These are phyloP conservation scores for Aphis gossypii DNA, from an alignment of 1,140 invertebrate genomes.

Conservation along the genomic window DNA sequence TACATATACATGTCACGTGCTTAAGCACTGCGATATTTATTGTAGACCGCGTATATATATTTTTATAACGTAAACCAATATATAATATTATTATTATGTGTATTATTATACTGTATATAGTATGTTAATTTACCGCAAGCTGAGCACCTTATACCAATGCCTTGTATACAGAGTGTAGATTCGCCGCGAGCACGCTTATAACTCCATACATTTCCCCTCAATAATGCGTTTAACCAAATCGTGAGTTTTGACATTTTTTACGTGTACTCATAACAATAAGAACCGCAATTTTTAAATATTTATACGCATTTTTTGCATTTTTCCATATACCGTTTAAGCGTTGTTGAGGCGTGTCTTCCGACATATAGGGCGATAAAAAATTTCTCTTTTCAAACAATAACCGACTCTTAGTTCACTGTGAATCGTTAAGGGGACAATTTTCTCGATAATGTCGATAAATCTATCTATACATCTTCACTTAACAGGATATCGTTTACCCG, in stretches of 20 bases:
- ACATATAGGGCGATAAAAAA: no score
- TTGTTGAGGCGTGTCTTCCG: no score
- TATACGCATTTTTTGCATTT: no score
- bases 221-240: not conserved
- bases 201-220: not conserved
- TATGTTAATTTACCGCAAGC: slow-evolving; percentile 3
- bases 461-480: not conserved
- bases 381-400: no score
- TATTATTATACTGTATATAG: not conserved
- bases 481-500: not conserved
- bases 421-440: not conserved
- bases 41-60: not conserved
- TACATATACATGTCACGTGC: not conserved
- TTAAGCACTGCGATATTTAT: not conserved
- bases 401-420: not conserved
- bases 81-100: not conserved
- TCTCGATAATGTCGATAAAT: not conserved
- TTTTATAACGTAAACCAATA: not conserved
- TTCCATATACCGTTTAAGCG: no score
- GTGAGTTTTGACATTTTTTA: not conserved
- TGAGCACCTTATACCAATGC: not conserved
- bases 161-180: not conserved
- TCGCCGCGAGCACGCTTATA: not conserved
- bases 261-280: not conserved
- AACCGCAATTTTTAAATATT: not conserved